These are phyloP conservation scores for Drosophila dunni DNA, from an alignment of 1,140 invertebrate species.

Conservation along the genomic window DNA sequence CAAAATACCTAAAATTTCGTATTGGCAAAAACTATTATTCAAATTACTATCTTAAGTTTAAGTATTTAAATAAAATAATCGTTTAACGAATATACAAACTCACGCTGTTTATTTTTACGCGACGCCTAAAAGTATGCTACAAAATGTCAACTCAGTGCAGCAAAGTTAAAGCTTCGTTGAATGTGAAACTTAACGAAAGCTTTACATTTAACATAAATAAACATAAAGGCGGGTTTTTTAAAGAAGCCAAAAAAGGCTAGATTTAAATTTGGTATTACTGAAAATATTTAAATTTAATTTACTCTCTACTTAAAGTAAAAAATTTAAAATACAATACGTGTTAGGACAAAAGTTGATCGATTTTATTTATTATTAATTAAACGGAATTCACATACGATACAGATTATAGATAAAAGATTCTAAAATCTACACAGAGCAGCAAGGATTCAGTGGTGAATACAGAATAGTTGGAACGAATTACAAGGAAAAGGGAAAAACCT, in stretches of 20 bases:
- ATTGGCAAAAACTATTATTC: conserved; percentile 43
- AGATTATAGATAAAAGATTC: conserved; percentile 25
- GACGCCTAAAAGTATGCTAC: conserved; percentile 44
- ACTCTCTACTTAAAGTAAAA: background rate
- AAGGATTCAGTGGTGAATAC: conserved; percentile 31
- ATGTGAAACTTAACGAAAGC: background rate
- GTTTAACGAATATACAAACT: conserved; percentile 47
- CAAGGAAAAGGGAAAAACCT: background rate
- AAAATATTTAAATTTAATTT: background rate
- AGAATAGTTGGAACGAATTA: conserved; percentile 32
- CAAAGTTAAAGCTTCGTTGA: conserved; percentile 1
- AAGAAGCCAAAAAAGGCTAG: no score
- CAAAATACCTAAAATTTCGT: conserved; percentile 10
- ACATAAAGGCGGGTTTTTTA: background rate
- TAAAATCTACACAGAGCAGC: conserved; percentile 30
- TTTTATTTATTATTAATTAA: conserved; percentile 36
- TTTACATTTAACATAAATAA: background rate
- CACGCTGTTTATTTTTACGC: background rate
- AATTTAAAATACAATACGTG: background rate
- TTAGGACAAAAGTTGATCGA: conserved; percentile 29
- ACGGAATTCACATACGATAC: conserved; percentile 38
- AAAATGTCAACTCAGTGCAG: background rate
- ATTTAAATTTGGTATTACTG: no score
- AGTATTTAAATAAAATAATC: conserved; percentile 79
- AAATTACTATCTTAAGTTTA: conserved; percentile 59